Evolutionary conservation across 1,140 invertebrate genomes (phyloP).

Genomic region (Leptonema lineaticorne): DNA sequence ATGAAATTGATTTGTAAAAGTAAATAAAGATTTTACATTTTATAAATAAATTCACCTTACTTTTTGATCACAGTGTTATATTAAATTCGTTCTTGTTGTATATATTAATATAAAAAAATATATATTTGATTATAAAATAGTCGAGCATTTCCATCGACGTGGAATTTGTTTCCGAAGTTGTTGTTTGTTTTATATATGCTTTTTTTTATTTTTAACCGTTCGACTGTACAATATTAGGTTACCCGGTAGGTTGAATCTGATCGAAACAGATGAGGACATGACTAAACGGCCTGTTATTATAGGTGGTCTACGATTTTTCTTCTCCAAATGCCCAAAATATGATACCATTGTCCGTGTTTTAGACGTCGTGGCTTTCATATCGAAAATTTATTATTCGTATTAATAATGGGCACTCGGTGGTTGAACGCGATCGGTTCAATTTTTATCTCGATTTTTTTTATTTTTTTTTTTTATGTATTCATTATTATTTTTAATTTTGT

Average conservation of each 20-base stretch:
- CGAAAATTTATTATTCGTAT: conserved; percentile 12
- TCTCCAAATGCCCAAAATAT: conserved; percentile 10
- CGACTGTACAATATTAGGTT: conserved; percentile 31
- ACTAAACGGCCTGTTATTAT: conserved; percentile 37
- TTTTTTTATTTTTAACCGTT: neutral
- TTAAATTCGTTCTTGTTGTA: no score
- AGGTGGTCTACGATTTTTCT: conserved; percentile 39
- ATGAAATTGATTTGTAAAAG: no score
- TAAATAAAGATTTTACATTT: no score
- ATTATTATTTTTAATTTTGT: neutral
- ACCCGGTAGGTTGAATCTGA: conserved; percentile 30
- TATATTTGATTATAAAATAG: no score
- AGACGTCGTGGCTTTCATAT: neutral
- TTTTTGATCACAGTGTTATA: no score
- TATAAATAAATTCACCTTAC: no score
- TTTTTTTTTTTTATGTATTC: neutral
- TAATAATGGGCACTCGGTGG: conserved; percentile 4
- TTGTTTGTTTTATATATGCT: no score
- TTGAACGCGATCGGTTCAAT: no score
- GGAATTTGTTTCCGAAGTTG: no score
- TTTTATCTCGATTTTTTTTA: no score
- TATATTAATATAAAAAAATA: no score
- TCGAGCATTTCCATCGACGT: no score
- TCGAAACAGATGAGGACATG: conserved; percentile 33
- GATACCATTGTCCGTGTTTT: conserved; percentile 17